Conservation (phyloP, 1,140 invertebrate species). For the Ericerus pela region DNA sequence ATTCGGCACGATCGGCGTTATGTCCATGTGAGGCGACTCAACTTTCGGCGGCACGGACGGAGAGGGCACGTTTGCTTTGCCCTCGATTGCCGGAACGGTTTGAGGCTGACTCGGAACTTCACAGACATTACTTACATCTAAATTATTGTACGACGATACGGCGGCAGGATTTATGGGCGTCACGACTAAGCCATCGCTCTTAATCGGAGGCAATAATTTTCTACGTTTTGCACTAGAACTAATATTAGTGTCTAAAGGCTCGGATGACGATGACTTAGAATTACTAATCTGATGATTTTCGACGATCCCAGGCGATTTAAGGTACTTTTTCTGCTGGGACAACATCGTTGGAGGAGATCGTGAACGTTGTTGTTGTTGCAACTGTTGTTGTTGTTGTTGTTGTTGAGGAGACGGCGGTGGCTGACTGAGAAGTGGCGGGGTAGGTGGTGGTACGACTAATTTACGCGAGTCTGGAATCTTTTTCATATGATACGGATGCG, state of each 20-base stretch:
- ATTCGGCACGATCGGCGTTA: background rate
- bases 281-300: background rate
- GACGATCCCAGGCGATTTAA: background rate
- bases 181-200: conserved; percentile 16
- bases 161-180: conserved; percentile 17
- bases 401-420: background rate
- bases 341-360: background rate
- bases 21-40: conserved; percentile 13
- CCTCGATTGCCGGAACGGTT: conserved; percentile 15
- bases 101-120: conserved; percentile 16
- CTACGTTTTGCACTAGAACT: conserved; percentile 16
- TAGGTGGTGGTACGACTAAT: conserved; percentile 1
- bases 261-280: background rate
- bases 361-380: conserved; percentile 1
- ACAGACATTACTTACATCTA: conserved; percentile 16
- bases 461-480: conserved; percentile 17
- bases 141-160: conserved; percentile 15
- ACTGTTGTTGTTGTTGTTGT: background rate
- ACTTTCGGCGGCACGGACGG: conserved; percentile 17
- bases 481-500: background rate
- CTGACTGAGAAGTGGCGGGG: conserved; percentile 7
- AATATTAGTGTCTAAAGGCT: conserved; percentile 6
- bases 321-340: background rate
- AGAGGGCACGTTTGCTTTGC: conserved; percentile 18
- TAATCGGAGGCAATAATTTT: conserved; percentile 18